Evolutionary conservation across 2,888 invertebrate species (phyloP).

Genomic region (Hydrotaea diabolus): DNA sequence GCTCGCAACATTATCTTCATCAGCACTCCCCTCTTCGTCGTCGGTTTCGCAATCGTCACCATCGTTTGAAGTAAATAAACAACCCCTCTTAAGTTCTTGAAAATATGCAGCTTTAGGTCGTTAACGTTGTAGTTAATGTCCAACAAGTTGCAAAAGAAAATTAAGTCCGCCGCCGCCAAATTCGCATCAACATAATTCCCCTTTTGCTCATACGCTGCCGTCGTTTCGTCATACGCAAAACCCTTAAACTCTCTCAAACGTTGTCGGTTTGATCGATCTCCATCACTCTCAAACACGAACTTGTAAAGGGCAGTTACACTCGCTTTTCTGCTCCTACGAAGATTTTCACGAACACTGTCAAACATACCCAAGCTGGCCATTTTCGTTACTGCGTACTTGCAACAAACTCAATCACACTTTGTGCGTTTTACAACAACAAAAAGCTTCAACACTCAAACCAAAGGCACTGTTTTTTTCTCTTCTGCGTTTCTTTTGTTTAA

Average conservation of each 20-base stretch:
- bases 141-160: conserved; percentile 37
- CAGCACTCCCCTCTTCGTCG: not conserved
- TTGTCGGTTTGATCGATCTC: too few species aligned
- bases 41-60: too few species aligned
- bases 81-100: conserved; percentile 29
- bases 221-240: conserved; percentile 43
- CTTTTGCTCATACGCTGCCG: not conserved
- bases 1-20: not conserved
- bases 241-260: conserved; percentile 37
- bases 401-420: too few species aligned
- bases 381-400: too few species aligned
- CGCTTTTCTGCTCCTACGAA: conserved; percentile 42
- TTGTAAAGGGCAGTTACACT: conserved; percentile 44
- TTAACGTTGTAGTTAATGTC: conserved; percentile 22
- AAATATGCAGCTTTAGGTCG: conserved; percentile 25
- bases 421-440: too few species aligned
- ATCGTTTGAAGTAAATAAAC: conserved; percentile 8
- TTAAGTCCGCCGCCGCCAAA: conserved; percentile 24
- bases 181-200: not conserved
- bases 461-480: too few species aligned
- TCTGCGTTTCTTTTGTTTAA: too few species aligned
- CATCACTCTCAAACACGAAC: conserved; percentile 37
- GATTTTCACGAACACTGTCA: conserved; percentile 29
- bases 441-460: too few species aligned
- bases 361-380: conserved; percentile 47